phyloP scores from a whole-genome alignment of 2,888 invertebrate genomes.

The Drosophila bunnanda region DNA sequence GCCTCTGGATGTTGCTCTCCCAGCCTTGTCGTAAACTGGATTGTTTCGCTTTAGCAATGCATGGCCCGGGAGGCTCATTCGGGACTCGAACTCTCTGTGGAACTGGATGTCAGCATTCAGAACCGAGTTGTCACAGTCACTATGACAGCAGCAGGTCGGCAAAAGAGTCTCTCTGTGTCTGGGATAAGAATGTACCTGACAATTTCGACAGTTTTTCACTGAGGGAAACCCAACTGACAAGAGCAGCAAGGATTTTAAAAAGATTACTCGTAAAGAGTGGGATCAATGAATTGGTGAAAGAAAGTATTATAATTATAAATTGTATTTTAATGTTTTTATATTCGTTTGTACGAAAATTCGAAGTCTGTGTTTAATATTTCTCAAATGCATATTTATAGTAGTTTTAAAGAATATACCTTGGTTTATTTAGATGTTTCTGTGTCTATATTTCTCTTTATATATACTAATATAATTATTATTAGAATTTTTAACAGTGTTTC shows the following conservation, averaged over 20 bases:
- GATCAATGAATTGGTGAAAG: too few relatives aligned
- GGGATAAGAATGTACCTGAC: constrained; percentile 57
- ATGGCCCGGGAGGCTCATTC: constrained; percentile 52
- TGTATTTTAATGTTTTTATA: background rate
- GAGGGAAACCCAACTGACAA: background rate
- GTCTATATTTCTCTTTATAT: too few relatives aligned
- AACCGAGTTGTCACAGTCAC: constrained; percentile 62
- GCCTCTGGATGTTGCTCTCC: constrained; percentile 12
- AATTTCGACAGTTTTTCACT: constrained; percentile 28
- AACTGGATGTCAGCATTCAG: constrained; percentile 31
- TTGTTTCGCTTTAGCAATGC: constrained; percentile 56
- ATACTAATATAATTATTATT: too few relatives aligned
- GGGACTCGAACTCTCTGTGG: constrained; percentile 24
- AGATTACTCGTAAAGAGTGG: background rate
- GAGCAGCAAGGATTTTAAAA: background rate
- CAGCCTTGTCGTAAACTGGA: constrained; percentile 50
- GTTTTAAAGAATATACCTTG: too few relatives aligned
- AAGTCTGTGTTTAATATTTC: too few relatives aligned
- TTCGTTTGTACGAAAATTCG: background rate
- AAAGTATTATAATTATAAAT: background rate
- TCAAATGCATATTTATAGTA: background rate
- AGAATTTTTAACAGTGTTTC: too few relatives aligned
- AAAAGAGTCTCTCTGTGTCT: constrained; percentile 20
- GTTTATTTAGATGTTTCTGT: too few relatives aligned
- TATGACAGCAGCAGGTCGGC: constrained; percentile 58